phyloP scores from a whole-genome alignment of 2,113 vertebrate species.

The Phoenicopterus ruber region DNA sequence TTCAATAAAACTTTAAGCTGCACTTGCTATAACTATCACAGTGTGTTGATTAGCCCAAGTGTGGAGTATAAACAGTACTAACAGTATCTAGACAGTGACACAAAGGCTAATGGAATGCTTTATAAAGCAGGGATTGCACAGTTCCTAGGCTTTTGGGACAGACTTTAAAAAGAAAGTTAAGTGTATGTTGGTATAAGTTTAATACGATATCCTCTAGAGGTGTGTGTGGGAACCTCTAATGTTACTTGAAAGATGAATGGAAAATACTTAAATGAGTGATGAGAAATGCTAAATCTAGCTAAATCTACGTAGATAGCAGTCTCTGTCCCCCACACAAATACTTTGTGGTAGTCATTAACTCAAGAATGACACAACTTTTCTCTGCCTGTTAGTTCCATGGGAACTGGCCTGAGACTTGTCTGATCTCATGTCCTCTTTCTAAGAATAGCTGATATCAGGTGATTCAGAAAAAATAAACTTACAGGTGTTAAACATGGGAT shows the following conservation, averaged over 20 bases:
- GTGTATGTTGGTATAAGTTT: not conserved
- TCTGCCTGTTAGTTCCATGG: not conserved
- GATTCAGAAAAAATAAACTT: not conserved
- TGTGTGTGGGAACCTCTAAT: not conserved
- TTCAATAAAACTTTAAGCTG: not conserved
- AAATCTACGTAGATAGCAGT: accelerated
- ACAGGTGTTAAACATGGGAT: not conserved
- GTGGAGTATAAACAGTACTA: not conserved
- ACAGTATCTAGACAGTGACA: too few species aligned
- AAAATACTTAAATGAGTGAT: not conserved
- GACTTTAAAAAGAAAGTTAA: not conserved
- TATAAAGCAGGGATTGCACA: not conserved
- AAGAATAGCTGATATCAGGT: not conserved
- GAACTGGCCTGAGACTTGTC: not conserved
- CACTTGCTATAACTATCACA: accelerated
- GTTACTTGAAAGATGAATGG: not conserved
- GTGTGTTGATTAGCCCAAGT: accelerated
- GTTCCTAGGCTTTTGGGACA: not conserved
- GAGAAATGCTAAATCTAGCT: not conserved
- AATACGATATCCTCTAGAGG: accelerated
- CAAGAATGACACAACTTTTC: not conserved
- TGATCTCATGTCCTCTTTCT: not conserved
- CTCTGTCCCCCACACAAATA: not conserved
- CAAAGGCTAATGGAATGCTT: not conserved
- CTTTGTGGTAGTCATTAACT: not conserved